phyloP scores from a whole-genome alignment of 2,113 vertebrate species.

The Myxocyprinus asiaticus region DNA sequence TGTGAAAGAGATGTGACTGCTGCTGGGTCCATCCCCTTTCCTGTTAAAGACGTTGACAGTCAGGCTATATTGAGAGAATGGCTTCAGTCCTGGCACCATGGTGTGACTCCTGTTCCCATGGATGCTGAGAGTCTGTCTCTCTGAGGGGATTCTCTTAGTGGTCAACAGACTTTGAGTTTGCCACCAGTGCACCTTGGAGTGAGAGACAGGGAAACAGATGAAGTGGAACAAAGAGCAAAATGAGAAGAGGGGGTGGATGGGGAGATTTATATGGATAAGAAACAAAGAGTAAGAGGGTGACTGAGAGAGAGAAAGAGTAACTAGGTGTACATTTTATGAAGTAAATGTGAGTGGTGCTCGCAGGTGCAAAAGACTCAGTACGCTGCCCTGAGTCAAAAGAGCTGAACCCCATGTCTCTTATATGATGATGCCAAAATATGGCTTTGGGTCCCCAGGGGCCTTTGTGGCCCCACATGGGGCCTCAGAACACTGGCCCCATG shows the following conservation, averaged over 20 bases:
- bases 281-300: not conserved
- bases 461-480: too few relatives aligned
- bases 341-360: too few relatives aligned
- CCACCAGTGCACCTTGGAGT: slow-evolving; percentile 84
- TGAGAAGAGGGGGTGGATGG: not conserved
- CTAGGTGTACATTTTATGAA: too few relatives aligned
- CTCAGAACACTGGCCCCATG: too few relatives aligned
- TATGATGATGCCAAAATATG: too few relatives aligned
- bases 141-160: slow-evolving; percentile 74
- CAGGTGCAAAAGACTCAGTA: too few relatives aligned
- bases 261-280: not conserved
- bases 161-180: slow-evolving; percentile 80
- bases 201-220: not conserved
- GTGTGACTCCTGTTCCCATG: slow-evolving; percentile 79
- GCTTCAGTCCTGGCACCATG: slow-evolving; percentile 84
- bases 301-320: too few relatives aligned
- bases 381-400: too few relatives aligned
- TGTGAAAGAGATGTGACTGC: slow-evolving; percentile 78
- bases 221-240: not conserved
- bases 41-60: slow-evolving; percentile 87
- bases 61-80: slow-evolving; percentile 89
- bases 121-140: slow-evolving; percentile 80
- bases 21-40: slow-evolving; percentile 89
- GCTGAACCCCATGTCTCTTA: too few relatives aligned
- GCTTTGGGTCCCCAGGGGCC: too few relatives aligned